Evolutionary conservation across 1,140 invertebrate genomes (phyloP).

Genomic region (Oedothorax gibbosus): DNA sequence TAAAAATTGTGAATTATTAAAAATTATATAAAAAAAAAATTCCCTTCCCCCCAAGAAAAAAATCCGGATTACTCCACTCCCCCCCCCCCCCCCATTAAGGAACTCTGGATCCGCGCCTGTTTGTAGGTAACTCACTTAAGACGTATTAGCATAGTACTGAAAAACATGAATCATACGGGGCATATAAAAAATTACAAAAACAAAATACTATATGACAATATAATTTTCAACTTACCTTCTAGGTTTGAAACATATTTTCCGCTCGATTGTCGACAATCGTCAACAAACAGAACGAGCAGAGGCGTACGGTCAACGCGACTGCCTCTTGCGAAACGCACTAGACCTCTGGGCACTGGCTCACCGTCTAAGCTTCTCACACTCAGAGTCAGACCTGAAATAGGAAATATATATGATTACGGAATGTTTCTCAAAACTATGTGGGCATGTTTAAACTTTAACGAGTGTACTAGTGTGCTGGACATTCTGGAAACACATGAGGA

Average conservation of each 20-base stretch:
- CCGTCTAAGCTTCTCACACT: slow-evolving; percentile 64
- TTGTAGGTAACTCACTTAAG: too few relatives aligned
- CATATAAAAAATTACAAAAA: background rate
- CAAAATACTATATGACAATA: background rate
- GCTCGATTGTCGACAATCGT: slow-evolving; percentile 64
- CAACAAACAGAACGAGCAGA: slow-evolving; percentile 69
- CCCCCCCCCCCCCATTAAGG: too few relatives aligned
- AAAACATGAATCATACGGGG: too few relatives aligned
- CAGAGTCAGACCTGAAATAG: slow-evolving; percentile 67
- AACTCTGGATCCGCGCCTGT: too few relatives aligned
- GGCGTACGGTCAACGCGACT: slow-evolving; percentile 69
- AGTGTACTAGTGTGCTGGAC: too few relatives aligned
- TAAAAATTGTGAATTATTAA: too few relatives aligned
- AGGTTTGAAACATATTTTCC: background rate
- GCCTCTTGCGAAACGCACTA: slow-evolving; percentile 68
- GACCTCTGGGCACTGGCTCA: slow-evolving; percentile 64
- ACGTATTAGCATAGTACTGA: too few relatives aligned
- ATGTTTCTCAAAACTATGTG: background rate
- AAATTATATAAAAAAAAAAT: too few relatives aligned
- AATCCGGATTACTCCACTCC: too few relatives aligned
- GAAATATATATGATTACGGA: background rate
- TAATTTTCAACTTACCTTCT: slow-evolving; percentile 1
- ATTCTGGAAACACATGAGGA: too few relatives aligned
- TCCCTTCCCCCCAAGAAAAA: too few relatives aligned
- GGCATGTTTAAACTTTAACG: too few relatives aligned